Conservation (phyloP, 2,888 invertebrate genomes). For the Andrena hattorfiana region DNA sequence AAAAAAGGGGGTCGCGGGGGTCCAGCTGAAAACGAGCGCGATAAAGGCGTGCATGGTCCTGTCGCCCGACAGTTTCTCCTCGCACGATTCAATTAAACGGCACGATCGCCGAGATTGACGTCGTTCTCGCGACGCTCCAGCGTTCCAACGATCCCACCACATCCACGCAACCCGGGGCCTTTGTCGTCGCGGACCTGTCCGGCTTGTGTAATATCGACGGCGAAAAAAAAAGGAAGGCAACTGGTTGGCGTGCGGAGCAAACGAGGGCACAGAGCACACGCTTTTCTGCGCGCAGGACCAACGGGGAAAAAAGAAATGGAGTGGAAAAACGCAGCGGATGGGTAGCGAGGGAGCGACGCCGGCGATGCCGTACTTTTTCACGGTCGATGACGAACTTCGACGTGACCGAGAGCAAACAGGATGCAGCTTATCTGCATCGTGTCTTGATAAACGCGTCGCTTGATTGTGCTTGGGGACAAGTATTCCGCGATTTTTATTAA, state of each 20-base stretch:
- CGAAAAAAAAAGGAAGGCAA: background rate
- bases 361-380: slow-evolving; percentile 16
- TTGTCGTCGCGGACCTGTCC: slow-evolving; percentile 40
- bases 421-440: slow-evolving; percentile 59
- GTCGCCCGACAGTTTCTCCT: slow-evolving; percentile 46
- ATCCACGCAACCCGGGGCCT: slow-evolving; percentile 7
- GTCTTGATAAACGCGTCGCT: slow-evolving; percentile 47
- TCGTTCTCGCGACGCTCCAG: slow-evolving; percentile 47
- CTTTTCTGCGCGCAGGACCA: background rate
- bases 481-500: slow-evolving; percentile 6
- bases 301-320: background rate
- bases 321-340: background rate
- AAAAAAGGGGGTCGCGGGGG: slow-evolving; percentile 8
- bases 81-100: slow-evolving; percentile 57
- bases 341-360: background rate
- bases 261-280: slow-evolving; percentile 2
- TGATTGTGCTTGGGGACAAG: background rate
- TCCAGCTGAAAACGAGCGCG: slow-evolving; percentile 36
- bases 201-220: background rate
- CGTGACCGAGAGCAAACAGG: slow-evolving; percentile 65
- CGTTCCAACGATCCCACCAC: slow-evolving; percentile 12
- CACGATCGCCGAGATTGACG: slow-evolving; percentile 54
- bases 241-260: slow-evolving; percentile 3
- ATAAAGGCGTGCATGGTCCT: slow-evolving; percentile 50
- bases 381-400: slow-evolving; percentile 44